Evolutionary conservation across 1,140 invertebrate species (phyloP).

Genomic region (Pseudomyrmex pallidus): DNA sequence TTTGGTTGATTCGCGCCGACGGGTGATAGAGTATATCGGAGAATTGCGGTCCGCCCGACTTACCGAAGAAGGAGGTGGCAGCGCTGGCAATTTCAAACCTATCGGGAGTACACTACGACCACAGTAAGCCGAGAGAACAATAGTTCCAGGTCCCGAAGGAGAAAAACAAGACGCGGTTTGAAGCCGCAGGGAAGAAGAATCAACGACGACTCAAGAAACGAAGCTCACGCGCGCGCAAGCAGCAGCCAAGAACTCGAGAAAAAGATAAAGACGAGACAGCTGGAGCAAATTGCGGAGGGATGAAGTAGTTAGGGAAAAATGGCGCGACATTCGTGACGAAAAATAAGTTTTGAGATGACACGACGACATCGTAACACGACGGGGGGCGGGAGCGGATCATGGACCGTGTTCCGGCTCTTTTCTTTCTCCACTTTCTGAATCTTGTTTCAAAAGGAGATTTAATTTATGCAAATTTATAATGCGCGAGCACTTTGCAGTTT

Average conservation of each 20-base stretch:
- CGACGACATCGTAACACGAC: conserved; percentile 33
- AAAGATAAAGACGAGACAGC: not conserved
- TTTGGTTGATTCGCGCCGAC: not conserved
- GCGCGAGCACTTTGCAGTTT: conserved; percentile 70
- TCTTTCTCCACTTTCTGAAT: conserved; percentile 10
- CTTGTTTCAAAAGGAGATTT: conserved; percentile 65
- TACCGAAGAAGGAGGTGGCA: not conserved
- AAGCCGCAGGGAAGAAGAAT: not conserved
- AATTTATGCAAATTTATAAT: conserved; percentile 76
- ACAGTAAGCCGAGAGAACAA: conserved; percentile 46
- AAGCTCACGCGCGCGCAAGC: not conserved
- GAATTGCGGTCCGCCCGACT: conserved; percentile 25
- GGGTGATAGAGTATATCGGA: not conserved
- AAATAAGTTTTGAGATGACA: conserved; percentile 39
- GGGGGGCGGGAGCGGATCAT: not conserved
- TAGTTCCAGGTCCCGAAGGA: conserved; percentile 34
- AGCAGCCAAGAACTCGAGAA: conserved; percentile 1
- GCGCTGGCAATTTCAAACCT: conserved; percentile 45
- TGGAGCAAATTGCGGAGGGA: conserved; percentile 29
- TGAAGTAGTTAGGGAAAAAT: conserved; percentile 48
- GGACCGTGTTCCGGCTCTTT: not conserved
- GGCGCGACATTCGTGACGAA: conserved; percentile 6
- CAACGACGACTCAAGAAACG: not conserved
- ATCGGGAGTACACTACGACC: conserved; percentile 31
- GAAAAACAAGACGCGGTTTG: conserved; percentile 41